A percentile compares a stretch with the other conserved stretches of the same genome.
Conservation (phyloP, 1,140 invertebrate species). For the Heliconius melpomene region DNA sequence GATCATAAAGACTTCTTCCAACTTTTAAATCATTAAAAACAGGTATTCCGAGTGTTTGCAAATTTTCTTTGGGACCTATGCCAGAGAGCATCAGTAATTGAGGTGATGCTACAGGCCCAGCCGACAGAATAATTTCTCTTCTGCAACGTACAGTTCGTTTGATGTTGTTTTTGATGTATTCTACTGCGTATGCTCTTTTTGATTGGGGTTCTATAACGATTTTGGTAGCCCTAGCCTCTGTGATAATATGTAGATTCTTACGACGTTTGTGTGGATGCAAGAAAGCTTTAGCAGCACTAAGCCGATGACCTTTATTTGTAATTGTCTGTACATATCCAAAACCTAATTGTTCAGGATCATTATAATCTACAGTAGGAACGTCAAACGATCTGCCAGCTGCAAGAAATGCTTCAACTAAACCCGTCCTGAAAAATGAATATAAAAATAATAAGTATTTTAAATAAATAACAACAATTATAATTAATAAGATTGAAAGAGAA, state of each 20-base stretch:
- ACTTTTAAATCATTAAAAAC: conserved; percentile 85
- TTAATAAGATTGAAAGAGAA: too few species aligned
- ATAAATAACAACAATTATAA: background rate
- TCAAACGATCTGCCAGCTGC: conserved; percentile 83
- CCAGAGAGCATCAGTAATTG: conserved; percentile 92
- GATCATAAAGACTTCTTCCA: conserved; percentile 88
- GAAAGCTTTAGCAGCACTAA: conserved; percentile 83
- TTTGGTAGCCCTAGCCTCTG: conserved; percentile 83
- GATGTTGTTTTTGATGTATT: conserved; percentile 81
- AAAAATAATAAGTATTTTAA: background rate
- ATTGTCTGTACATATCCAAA: conserved; percentile 87
- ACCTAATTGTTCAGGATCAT: conserved; percentile 84
- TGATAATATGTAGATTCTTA: conserved; percentile 85
- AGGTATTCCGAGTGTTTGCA: conserved; percentile 86
- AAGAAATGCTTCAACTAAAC: conserved; percentile 83
- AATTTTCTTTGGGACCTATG: conserved; percentile 86
- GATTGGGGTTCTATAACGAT: conserved; percentile 83
- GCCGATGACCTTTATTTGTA: conserved; percentile 80
- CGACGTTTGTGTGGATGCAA: conserved; percentile 82
- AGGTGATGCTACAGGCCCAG: conserved; percentile 89
- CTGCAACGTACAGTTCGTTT: conserved; percentile 79
- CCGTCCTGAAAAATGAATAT: conserved; percentile 65
- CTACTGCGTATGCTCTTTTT: conserved; percentile 85
- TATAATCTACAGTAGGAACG: conserved; percentile 84
- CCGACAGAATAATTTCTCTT: conserved; percentile 86